A percentile compares a stretch with the other conserved stretches of the same genome.
These are phyloP conservation scores for Acronicta leporina DNA, from an alignment of 2,888 invertebrate species.

Conservation along the genomic window DNA sequence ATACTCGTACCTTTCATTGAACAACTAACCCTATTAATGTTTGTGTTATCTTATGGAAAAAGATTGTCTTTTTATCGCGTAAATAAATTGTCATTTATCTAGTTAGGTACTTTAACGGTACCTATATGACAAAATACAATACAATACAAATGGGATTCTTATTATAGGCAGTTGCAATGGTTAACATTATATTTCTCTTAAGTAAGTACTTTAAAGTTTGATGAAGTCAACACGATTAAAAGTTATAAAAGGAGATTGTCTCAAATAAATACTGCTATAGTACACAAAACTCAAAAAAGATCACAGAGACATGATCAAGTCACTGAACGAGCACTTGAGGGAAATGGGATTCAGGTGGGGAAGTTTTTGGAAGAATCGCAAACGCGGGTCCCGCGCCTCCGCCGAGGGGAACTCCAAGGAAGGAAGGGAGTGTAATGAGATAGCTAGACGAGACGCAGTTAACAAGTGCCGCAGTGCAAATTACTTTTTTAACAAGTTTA, in stretches of 20 bases:
- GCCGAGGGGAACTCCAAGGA: slow-evolving; percentile 47
- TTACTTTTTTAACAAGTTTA: slow-evolving; percentile 69
- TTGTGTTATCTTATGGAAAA: too few species aligned
- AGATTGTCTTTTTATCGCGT: too few species aligned
- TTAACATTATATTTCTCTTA: not conserved
- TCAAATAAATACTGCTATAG: slow-evolving; percentile 55
- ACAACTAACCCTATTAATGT: too few species aligned
- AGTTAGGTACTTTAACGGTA: too few species aligned
- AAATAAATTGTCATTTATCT: too few species aligned
- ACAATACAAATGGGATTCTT: too few species aligned
- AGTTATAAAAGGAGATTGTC: slow-evolving; percentile 46
- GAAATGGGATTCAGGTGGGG: slow-evolving; percentile 71
- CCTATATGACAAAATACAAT: too few species aligned
- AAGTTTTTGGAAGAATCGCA: slow-evolving; percentile 50
- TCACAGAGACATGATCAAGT: slow-evolving; percentile 66
- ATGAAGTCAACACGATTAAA: slow-evolving; percentile 46
- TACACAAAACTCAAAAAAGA: slow-evolving; percentile 66
- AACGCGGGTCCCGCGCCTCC: slow-evolving; percentile 27
- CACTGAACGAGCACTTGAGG: slow-evolving; percentile 70
- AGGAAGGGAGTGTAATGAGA: slow-evolving; percentile 64
- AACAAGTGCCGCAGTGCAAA: slow-evolving; percentile 63
- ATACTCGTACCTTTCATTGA: too few species aligned
- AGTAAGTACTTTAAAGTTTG: slow-evolving; percentile 35
- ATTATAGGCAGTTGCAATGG: not conserved
- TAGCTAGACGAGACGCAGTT: slow-evolving; percentile 62